These are phyloP conservation scores for Melanotaenia duboulayi DNA, from an alignment of 2,113 vertebrate genomes.

Conservation along the genomic window DNA sequence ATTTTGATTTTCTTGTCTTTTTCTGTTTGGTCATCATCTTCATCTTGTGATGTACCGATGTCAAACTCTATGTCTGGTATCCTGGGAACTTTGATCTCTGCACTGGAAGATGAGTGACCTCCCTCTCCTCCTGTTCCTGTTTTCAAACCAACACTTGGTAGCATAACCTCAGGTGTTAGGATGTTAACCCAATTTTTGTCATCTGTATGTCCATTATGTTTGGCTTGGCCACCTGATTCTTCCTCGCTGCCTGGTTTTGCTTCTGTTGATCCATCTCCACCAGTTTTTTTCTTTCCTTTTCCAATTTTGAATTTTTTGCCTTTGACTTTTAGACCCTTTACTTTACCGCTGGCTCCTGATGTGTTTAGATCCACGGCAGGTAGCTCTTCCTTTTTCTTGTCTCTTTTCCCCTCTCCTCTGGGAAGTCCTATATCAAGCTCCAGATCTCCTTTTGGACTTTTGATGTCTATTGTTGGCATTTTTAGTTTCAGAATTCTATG, in stretches of 20 bases:
- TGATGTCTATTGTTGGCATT: constrained; percentile 73
- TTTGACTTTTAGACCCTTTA: constrained; percentile 74
- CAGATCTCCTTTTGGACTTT: constrained; percentile 55
- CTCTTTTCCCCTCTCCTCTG: constrained; percentile 54
- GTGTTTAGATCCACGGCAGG: constrained; percentile 63
- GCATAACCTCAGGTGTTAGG: constrained; percentile 21
- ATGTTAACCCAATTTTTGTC: constrained; percentile 30
- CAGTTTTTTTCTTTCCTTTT: constrained; percentile 75
- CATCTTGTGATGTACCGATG: constrained; percentile 67
- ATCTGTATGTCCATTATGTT: constrained; percentile 39
- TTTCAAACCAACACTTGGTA: constrained; percentile 43
- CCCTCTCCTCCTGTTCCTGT: constrained; percentile 11
- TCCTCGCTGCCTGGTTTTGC: constrained; percentile 2
- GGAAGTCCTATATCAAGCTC: constrained; percentile 68
- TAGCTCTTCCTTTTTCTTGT: constrained; percentile 66
- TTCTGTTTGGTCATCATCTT: constrained; percentile 51
- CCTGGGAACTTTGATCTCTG: constrained; percentile 66
- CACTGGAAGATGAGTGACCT: constrained; percentile 25
- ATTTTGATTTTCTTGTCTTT: constrained; percentile 81
- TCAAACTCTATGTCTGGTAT: constrained; percentile 79
- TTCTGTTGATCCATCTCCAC: constrained; percentile 23
- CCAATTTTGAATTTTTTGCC: constrained; percentile 79
- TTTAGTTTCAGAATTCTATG: constrained; percentile 66
- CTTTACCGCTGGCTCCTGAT: constrained; percentile 36
- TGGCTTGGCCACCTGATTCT: constrained; percentile 20